phyloP scores from a whole-genome alignment of 2,888 invertebrate species.

The Chouioia cunea region DNA sequence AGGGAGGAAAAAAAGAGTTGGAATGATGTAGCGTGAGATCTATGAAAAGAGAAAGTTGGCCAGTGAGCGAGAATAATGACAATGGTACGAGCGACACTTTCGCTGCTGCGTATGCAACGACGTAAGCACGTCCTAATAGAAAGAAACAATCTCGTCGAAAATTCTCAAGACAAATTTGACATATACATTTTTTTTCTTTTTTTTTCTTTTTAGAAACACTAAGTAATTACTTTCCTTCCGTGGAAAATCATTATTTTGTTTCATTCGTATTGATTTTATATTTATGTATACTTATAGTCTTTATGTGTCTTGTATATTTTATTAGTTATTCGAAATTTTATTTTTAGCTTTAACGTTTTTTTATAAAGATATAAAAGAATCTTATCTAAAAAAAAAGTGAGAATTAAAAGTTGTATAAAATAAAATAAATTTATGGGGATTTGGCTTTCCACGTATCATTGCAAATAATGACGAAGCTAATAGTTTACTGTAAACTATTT shows the following conservation, averaged over 20 bases:
- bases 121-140: conserved; percentile 20
- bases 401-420: conserved; percentile 33
- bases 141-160: conserved; percentile 44
- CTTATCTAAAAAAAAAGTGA: conserved; percentile 20
- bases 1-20: conserved; percentile 4
- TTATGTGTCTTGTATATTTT: conserved; percentile 28
- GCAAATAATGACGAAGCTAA: background rate
- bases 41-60: conserved; percentile 34
- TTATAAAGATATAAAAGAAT: background rate
- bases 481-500: background rate
- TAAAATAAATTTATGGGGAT: conserved; percentile 23
- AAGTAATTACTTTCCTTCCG: conserved; percentile 13
- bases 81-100: conserved; percentile 41
- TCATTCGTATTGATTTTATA: conserved; percentile 44
- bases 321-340: conserved; percentile 33
- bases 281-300: conserved; percentile 38
- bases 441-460: background rate
- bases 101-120: conserved; percentile 20
- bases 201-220: background rate
- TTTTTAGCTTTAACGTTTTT: conserved; percentile 11
- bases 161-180: conserved; percentile 37
- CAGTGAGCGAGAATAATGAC: conserved; percentile 47
- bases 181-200: no score
- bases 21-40: no score
- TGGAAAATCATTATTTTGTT: conserved; percentile 37